Base-by-base conservation (phyloP, 23 tunicate species). In the Diplosoma virens region DNA sequence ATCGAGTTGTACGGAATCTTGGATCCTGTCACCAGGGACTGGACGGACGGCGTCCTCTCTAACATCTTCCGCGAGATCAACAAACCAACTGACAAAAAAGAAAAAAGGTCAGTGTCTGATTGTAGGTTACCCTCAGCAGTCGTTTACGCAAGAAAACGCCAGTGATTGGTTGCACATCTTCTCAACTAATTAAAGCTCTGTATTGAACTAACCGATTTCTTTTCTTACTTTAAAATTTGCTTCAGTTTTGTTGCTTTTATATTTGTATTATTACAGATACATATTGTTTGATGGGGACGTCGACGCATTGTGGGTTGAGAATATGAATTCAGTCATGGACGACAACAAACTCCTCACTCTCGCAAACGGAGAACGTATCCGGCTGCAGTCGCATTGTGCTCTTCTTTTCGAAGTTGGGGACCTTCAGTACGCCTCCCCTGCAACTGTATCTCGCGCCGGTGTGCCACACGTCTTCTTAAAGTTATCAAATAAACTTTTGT, bases 281-380 rank as follows among this genome's bases (percentile, higher is more conserved):
- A 87, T 94, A 28, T 56, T 95, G 25, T 95, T 95, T 30, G 99
- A 95, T 58, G 81, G 93, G 29, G 96, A 89, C 46, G 99, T 95
- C 1, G 99, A 95, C 37, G 99, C 99, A 25, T 64, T 95, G 72
- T 95, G 99, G 99, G 91, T 95, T 37, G 99, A 95, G 73, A 95
- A 95, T 82, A 95, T 95, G 99, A 95, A 95, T 58, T 84, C 96
- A 3, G 99, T 95, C 58, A 89, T 95, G 96, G 99, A 95, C 79
- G 99, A 95, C 83, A 95, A 95, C 63, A 95, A 76, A 61, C 74
- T 89, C n/a, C 67, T 95, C 46, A 89, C 96, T n/a, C 76, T 95
- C 48, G 99, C 99, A 24, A 89, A 89, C 58, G 99, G 99, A 29
- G 99, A 95, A 72, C 93, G 96, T 76, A 95, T 95, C 48, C 46